phyloP scores from a whole-genome alignment of 2,888 invertebrate genomes.

The Pristionchus japonicus region DNA sequence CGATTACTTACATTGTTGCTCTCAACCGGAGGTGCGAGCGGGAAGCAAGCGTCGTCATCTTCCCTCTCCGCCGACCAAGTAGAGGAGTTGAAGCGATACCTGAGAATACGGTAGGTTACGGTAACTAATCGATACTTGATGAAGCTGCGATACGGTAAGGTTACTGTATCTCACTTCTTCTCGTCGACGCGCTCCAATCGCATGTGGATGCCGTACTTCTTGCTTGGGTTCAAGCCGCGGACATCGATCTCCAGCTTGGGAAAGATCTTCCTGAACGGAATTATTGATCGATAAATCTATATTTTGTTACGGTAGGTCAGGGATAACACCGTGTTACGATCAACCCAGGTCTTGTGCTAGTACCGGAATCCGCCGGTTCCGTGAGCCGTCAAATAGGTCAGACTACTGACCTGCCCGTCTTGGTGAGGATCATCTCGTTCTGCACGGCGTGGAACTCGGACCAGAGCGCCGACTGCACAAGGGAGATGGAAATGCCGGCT shows the following conservation, averaged over 20 bases:
- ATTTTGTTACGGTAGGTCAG: too few species aligned
- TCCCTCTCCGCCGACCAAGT: neutral
- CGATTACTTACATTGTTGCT: slow-evolving; percentile 1
- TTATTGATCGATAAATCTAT: neutral
- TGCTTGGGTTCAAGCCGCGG: neutral
- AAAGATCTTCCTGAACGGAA: slow-evolving; percentile 40
- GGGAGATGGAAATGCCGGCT: neutral
- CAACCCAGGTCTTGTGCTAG: too few species aligned
- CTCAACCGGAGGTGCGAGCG: neutral
- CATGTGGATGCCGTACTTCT: slow-evolving; percentile 19
- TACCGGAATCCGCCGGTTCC: slow-evolving; percentile 64
- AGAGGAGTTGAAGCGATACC: slow-evolving; percentile 22
- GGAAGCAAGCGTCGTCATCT: slow-evolving; percentile 1
- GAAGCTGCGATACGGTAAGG: neutral
- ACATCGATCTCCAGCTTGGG: slow-evolving; percentile 20
- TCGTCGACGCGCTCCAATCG: slow-evolving; percentile 15
- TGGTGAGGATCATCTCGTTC: slow-evolving; percentile 98
- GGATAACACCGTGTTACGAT: too few species aligned
- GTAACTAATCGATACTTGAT: neutral
- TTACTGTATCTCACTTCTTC: slow-evolving; percentile 30
- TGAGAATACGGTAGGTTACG: neutral
- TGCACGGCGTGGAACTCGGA: slow-evolving; percentile 92
- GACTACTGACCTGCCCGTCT: slow-evolving; percentile 92
- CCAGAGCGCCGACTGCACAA: slow-evolving; percentile 94
- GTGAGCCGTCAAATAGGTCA: neutral